A percentile compares a stretch with the other conserved stretches of the same genome.
phyloP scores from a whole-genome alignment of 2,888 invertebrate genomes.

The Tricholauxania praeusta region DNA sequence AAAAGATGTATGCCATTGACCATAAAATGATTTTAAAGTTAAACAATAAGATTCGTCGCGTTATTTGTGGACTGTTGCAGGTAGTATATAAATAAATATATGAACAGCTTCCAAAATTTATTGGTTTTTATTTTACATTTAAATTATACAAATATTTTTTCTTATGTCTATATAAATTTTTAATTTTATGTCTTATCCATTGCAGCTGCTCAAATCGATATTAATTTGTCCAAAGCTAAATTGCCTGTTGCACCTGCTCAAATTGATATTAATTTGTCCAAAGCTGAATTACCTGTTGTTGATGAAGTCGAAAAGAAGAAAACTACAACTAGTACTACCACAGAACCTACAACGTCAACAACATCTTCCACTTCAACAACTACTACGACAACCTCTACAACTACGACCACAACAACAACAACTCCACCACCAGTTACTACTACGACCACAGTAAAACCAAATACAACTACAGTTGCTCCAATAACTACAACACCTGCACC shows the following conservation, averaged over 20 bases:
- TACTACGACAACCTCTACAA: slow-evolving; percentile 51
- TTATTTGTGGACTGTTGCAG: no score
- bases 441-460: slow-evolving; percentile 47
- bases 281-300: slow-evolving; percentile 33
- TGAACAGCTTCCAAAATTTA: no score
- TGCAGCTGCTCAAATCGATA: slow-evolving; percentile 45
- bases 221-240: slow-evolving; percentile 40
- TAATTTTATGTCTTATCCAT: slow-evolving; percentile 5
- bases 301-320: slow-evolving; percentile 35
- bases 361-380: slow-evolving; percentile 42
- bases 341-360: slow-evolving; percentile 38
- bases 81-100: no score
- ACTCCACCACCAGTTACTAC: slow-evolving; percentile 58
- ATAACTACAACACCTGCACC: slow-evolving; percentile 59
- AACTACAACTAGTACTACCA: slow-evolving; percentile 30
- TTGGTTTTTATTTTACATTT: no score
- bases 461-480: slow-evolving; percentile 57
- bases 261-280: slow-evolving; percentile 43
- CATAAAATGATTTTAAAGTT: no score
- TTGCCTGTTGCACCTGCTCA: slow-evolving; percentile 38
- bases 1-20: no score
- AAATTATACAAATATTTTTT: no score
- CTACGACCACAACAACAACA: slow-evolving; percentile 65
- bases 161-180: no score
- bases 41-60: no score